Evolutionary conservation across 2,797 vertebrate genomes (phyloP).

Genomic region (Phrynocephalus guinanensis): DNA sequence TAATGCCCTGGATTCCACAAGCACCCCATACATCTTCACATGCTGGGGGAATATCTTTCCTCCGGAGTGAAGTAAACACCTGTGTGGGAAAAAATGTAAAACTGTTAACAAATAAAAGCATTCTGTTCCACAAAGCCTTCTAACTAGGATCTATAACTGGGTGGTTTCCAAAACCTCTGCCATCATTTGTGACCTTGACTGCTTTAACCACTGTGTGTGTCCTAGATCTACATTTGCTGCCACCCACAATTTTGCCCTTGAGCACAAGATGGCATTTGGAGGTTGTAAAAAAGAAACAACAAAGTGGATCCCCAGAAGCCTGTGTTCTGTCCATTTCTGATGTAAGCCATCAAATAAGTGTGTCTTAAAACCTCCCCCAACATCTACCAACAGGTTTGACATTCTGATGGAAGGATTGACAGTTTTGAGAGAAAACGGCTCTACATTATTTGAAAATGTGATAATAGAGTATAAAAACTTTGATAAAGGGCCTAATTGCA

Average conservation of each 20-base stretch:
- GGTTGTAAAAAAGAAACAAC: background rate
- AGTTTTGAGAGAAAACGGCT: background rate
- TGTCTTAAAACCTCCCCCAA: background rate
- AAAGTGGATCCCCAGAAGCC: background rate
- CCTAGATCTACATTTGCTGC: background rate
- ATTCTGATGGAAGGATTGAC: too few relatives aligned
- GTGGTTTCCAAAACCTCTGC: too few relatives aligned
- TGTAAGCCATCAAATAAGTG: background rate
- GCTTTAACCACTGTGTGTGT: background rate
- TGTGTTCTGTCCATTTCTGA: background rate
- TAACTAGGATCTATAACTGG: background rate
- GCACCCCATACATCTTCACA: slow-evolving; percentile 89
- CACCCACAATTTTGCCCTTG: background rate
- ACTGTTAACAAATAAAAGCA: background rate
- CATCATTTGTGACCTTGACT: background rate
- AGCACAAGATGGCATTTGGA: background rate
- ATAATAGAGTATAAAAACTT: background rate
- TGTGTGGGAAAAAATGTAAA: slow-evolving; percentile 63
- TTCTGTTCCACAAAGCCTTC: background rate
- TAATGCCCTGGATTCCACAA: slow-evolving; percentile 91
- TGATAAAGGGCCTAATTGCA: background rate
- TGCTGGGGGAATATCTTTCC: slow-evolving; percentile 92
- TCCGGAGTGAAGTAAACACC: slow-evolving; percentile 92
- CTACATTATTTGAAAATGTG: background rate
- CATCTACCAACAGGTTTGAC: background rate